These are phyloP conservation scores for Uropsilus gracilis DNA, from an alignment of 2,113 vertebrate species.

Conservation along the genomic window DNA sequence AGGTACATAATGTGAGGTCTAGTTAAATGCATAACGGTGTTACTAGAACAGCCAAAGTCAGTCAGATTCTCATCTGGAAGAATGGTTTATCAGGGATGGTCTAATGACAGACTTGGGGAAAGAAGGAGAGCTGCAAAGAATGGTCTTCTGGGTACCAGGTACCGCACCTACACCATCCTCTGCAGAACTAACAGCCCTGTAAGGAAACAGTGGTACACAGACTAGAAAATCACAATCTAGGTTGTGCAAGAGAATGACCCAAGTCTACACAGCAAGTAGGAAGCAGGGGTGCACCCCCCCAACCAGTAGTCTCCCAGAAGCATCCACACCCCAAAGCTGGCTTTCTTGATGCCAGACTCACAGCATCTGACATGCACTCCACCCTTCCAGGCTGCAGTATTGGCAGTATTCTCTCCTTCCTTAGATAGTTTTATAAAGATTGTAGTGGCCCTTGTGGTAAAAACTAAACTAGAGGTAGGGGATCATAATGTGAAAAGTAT, in stretches of 20 bases:
- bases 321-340: background rate
- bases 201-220: background rate
- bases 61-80: background rate
- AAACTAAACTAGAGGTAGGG: background rate
- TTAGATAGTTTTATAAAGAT: slow-evolving; percentile 6
- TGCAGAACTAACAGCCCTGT: background rate
- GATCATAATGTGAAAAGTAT: background rate
- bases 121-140: background rate
- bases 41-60: background rate
- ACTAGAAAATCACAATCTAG: background rate
- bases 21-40: background rate
- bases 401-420: background rate
- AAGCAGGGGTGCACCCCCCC: background rate
- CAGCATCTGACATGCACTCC: background rate
- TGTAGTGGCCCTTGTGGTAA: background rate
- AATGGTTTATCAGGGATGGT: background rate
- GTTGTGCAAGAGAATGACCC: background rate
- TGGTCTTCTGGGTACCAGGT: background rate
- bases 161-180: background rate
- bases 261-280: background rate
- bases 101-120: slow-evolving; percentile 9
- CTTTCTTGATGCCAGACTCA: background rate
- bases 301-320: background rate
- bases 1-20: background rate
- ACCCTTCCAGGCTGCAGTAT: background rate